Conservation (phyloP, 2,113 vertebrate genomes). For the Corythornis cristatus region DNA sequence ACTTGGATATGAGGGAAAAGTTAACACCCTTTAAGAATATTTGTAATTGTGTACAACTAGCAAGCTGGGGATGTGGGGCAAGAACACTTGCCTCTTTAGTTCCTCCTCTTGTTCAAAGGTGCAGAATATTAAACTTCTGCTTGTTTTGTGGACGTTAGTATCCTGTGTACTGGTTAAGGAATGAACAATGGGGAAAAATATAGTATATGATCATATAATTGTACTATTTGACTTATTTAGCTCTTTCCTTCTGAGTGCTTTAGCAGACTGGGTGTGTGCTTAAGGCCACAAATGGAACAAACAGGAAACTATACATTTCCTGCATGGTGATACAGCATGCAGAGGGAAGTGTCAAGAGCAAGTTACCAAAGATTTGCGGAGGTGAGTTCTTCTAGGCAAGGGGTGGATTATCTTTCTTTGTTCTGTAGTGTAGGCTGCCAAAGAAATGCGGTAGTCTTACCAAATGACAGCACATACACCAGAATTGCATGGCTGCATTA, state of each 20-base stretch:
- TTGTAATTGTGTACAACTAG: not conserved
- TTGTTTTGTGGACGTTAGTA: not conserved
- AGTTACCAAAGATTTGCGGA: not conserved
- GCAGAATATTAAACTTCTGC: not conserved
- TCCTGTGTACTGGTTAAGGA: not conserved
- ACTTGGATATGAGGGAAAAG: not conserved
- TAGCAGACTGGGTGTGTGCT: not conserved
- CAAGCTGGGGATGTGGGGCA: not conserved
- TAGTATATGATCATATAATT: no score
- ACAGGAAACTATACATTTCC: not conserved
- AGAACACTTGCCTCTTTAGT: not conserved
- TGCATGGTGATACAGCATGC: no score
- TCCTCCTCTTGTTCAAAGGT: not conserved
- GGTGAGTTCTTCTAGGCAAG: not conserved
- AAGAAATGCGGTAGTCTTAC: not conserved
- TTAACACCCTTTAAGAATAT: not conserved
- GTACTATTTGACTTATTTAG: not conserved
- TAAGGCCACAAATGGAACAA: not conserved
- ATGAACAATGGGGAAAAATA: not conserved
- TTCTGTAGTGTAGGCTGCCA: not conserved
- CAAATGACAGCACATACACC: not conserved
- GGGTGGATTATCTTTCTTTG: not conserved
- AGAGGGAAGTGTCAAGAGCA: not conserved
- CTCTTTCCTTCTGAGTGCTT: not conserved
- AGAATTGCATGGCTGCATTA: not conserved